Evolutionary conservation across 92 coral and sea anemone genomes (phyloP), one percentile per base, ranked within the genome.

Genomic region (Phenganax marumi): DNA sequence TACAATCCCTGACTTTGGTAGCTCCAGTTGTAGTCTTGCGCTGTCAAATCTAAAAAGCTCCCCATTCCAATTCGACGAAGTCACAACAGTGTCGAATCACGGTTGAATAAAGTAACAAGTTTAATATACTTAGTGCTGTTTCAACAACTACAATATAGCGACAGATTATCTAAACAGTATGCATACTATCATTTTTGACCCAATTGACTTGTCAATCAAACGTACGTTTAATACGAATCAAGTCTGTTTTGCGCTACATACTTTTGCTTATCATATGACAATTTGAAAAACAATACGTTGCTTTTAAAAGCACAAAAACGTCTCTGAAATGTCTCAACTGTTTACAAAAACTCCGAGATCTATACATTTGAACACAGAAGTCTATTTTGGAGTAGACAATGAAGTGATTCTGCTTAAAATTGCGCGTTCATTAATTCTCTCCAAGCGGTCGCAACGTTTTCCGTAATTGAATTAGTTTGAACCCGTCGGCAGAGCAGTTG

Each of bases 161-260:
- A 25, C 0, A 39, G 51, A 54, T 54, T 25, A 56, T 54, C 16
- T 0, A 56, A 58, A 76, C 57, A 50, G 50, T 24, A 76, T 56
- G 48, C 11, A 19, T 57, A 52, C 50, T 57, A 76, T 76, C 24
- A 51, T 48, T 6, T 11, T 12, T 55, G 23, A 55, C 24, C 33
- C 58, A 12, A 76, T 11, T 22, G 8, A 76, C 33, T 56, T 54
- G 65, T 76, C 81, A 76, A 74, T 54, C 68, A 76, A 26, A 18
- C 0, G n/a, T 17, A 16, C 0, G 47, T 53, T 33, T 76, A 76
- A 76, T 76, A 23, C 12, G 16, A 76, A 76, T 12, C 0, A 54
- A 54, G 81, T 76, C 68, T 76, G 81, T 26, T 56, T 16, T 3
- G 9, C 13, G 53, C 11, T 39, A 18, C 13, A 50, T 49, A 54